Evolutionary conservation across 37 sponge, comb jelly and placozoan genomes (phyloP).

Genomic region (Theonella swinhoei): DNA sequence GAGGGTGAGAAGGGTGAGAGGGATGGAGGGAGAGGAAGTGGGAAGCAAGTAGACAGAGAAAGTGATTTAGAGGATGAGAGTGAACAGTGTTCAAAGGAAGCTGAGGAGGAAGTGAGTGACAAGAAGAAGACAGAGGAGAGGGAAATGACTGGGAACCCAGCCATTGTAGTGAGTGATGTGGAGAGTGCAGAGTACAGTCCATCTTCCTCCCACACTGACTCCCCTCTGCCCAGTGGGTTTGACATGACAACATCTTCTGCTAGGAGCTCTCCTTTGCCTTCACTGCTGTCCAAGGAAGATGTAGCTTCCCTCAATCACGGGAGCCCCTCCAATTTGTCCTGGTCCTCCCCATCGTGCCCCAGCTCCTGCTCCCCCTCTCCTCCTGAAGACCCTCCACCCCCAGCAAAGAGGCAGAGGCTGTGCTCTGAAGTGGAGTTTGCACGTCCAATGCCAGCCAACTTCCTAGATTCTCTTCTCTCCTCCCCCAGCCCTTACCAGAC

Average conservation of each 20-base stretch:
- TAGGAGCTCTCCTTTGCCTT: no score
- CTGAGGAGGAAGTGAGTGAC: not conserved
- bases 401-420: conserved; percentile 9
- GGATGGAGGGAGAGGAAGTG: no score
- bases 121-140: not conserved
- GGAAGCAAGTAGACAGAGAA: no score
- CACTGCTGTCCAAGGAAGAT: not conserved
- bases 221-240: no score
- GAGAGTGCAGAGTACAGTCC: no score
- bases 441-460: conserved; percentile 35
- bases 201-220: no score
- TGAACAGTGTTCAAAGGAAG: no score
- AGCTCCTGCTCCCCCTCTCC: not conserved
- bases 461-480: conserved; percentile 70
- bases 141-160: not conserved
- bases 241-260: no score
- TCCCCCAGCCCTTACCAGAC: conserved; percentile 40
- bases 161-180: no score
- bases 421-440: not conserved
- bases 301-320: not conserved
- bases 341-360: not conserved
- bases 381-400: not conserved
- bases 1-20: no score
- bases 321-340: not conserved
- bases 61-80: no score